phyloP scores from a whole-genome alignment of 2,113 vertebrate species.

The Etheostoma spectabile region DNA sequence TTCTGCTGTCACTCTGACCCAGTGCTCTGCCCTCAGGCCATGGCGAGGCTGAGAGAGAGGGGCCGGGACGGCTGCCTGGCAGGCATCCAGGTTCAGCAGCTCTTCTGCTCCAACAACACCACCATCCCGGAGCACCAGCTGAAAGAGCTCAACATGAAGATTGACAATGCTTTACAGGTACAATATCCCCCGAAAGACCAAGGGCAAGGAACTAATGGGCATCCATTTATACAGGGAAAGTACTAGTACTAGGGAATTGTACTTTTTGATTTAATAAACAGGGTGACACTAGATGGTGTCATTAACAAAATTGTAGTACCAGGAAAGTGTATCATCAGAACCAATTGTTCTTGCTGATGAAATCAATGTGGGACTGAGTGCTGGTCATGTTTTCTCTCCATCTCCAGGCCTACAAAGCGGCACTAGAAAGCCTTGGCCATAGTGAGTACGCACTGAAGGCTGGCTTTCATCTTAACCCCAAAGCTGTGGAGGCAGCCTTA shows the following conservation, averaged over 20 bases:
- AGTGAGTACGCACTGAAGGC: slow-evolving; percentile 98
- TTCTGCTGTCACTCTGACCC: slow-evolving; percentile 37
- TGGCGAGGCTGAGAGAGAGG: slow-evolving; percentile 91
- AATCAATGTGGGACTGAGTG: background rate
- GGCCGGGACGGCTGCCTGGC: slow-evolving; percentile 94
- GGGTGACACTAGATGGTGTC: background rate
- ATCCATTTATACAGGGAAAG: background rate
- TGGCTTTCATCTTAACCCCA: slow-evolving; percentile 97
- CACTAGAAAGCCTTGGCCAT: slow-evolving; percentile 95
- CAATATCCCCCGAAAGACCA: background rate
- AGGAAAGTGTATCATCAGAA: background rate
- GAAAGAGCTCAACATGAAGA: slow-evolving; percentile 96
- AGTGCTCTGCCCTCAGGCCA: slow-evolving; percentile 84
- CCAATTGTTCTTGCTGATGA: background rate
- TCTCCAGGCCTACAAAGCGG: slow-evolving; percentile 92
- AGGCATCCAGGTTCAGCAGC: slow-evolving; percentile 97
- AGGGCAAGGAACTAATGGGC: background rate
- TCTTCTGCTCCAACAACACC: slow-evolving; percentile 96
- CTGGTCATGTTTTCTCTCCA: background rate
- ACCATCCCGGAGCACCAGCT: slow-evolving; percentile 97
- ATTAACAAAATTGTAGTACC: background rate
- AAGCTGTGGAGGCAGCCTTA: slow-evolving; percentile 93
- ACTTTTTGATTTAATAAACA: background rate
- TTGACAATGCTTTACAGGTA: slow-evolving; percentile 97
- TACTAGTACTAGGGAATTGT: no score